Evolutionary conservation across 2,888 invertebrate genomes (phyloP).

Genomic region (Agrotis segetum): DNA sequence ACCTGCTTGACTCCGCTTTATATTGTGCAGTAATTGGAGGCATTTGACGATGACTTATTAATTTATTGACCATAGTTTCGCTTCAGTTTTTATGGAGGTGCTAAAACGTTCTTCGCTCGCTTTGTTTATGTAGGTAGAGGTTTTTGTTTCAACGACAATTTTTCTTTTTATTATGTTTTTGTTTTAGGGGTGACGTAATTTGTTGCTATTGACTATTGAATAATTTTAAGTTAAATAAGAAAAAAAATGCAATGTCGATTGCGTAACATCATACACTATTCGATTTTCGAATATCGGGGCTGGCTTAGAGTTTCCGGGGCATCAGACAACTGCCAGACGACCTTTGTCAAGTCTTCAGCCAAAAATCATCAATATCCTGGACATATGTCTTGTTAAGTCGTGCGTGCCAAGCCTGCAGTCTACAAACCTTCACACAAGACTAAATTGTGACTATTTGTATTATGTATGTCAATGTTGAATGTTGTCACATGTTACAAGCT

Average conservation of each 20-base stretch:
- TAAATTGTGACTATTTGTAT: constrained; percentile 48
- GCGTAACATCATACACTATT: neutral
- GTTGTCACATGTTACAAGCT: constrained; percentile 40
- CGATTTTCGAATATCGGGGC: neutral
- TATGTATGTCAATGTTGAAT: constrained; percentile 49
- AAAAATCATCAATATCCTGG: constrained; percentile 18
- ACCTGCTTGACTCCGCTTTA: constrained; percentile 87
- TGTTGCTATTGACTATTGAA: constrained; percentile 39
- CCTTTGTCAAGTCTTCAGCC: neutral
- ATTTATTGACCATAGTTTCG: constrained; percentile 88
- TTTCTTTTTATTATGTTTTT: constrained; percentile 52
- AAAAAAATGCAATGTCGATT: constrained; percentile 1
- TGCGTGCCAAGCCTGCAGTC: constrained; percentile 34
- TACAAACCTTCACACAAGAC: constrained; percentile 35
- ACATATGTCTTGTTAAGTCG: constrained; percentile 34
- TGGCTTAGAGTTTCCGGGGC: neutral
- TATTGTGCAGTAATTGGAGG: constrained; percentile 89
- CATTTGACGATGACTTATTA: constrained; percentile 90
- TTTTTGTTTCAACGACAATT: constrained; percentile 52
- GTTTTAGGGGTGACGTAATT: constrained; percentile 56
- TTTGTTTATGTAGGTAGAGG: constrained; percentile 70
- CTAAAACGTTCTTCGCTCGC: constrained; percentile 83
- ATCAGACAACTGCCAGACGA: neutral
- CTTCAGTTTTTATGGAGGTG: constrained; percentile 88
- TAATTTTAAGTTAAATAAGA: constrained; percentile 9